Base-by-base conservation (phyloP, 2,888 invertebrate genomes). In the Dryobota labecula region DNA sequence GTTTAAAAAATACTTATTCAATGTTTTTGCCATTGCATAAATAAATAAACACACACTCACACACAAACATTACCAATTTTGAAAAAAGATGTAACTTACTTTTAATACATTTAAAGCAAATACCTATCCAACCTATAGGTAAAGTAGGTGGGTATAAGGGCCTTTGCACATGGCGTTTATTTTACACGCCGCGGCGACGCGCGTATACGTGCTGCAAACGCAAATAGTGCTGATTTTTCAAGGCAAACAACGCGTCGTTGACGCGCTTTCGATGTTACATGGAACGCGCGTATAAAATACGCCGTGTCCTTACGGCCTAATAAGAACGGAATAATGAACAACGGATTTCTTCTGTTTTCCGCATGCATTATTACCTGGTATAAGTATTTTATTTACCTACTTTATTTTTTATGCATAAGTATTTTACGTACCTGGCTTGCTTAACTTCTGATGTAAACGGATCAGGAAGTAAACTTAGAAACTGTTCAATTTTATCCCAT, bases 401-500 rank as follows among this genome's bases (percentile, higher is more conserved):
- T n/a, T n/a, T n/a, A n/a, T n/a, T n/a, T n/a, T n/a, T n/a, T n/a
- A 51, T 38, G 13, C 2, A 13, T 38, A 9, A n/a, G n/a, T 36
- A 62, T 67, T 51, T 41, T 65, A 84, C 88, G 78, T 91, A 98
- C 98, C 97, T 97, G 89, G 95, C 94, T 90, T 98, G 98, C 92
- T 97, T 98, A 3, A 88, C 92, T 73, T 96, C 92, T 89, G 98
- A 97, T 58, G 96, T 94, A 93, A 98, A 98, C 75, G 94, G 93
- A 81, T 97, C 97, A 68, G 98, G 98, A 86, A 98, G 96, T 83
- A 98, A 95, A 89, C 96, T 94, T 82, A 98, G 94, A 92, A 98
- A 98, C 88, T 97, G 97, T 87, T 97, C 96, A 70, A 97, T 94
- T 94, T 98, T 98, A 63, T 96, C 96, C 98, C 98, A 99, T 73